These are phyloP conservation scores for Hecatera dysodea DNA, from an alignment of 2,888 invertebrate genomes.

Conservation along the genomic window DNA sequence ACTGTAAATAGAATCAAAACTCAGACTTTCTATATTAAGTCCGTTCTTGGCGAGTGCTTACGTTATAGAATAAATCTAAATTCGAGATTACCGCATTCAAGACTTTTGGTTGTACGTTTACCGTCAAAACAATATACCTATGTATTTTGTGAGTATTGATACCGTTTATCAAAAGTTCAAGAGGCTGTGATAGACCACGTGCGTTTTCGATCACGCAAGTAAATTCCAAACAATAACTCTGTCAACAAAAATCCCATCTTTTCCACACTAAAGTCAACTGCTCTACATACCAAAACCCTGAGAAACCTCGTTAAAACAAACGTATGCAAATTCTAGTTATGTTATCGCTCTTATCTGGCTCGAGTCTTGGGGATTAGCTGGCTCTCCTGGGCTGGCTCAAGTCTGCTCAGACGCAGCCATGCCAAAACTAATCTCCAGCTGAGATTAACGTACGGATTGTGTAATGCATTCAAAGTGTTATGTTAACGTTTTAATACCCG, in stretches of 20 bases:
- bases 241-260: conserved; percentile 13
- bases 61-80: too few species aligned
- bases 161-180: too few species aligned
- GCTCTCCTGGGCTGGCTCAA: conserved; percentile 53
- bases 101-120: too few species aligned
- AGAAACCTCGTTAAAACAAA: conserved; percentile 66
- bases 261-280: conserved; percentile 38
- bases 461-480: conserved; percentile 71
- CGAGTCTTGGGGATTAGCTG: conserved; percentile 63
- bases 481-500: conserved; percentile 59
- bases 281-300: conserved; percentile 59
- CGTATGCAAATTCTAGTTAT: conserved; percentile 66
- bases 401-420: conserved; percentile 61
- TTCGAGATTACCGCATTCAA: too few species aligned
- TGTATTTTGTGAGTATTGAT: too few species aligned
- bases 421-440: conserved; percentile 68
- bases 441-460: conserved; percentile 67
- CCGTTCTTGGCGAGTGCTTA: too few species aligned
- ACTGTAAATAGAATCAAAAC: too few species aligned
- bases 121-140: too few species aligned
- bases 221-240: too few species aligned
- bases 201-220: too few species aligned
- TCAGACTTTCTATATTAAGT: too few species aligned
- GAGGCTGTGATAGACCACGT: too few species aligned
- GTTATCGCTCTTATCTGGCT: conserved; percentile 68